Base-by-base conservation (phyloP, 2,888 invertebrate genomes). In the Allolobophora icterica region DNA sequence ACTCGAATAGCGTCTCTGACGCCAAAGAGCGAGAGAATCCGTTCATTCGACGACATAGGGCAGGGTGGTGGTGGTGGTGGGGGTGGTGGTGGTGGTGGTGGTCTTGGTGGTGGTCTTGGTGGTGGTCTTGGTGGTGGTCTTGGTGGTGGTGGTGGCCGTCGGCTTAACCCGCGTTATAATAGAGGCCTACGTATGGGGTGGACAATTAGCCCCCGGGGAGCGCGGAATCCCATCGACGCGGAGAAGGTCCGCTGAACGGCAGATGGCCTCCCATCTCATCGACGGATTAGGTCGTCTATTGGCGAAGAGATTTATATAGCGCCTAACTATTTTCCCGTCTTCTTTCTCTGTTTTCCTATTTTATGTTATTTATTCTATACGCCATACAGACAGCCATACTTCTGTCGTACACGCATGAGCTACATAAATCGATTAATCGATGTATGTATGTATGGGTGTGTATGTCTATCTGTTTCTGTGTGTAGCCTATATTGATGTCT, bases 101-200 rank as follows among this genome's bases (percentile, higher is more conserved):
- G n/a, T n/a, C n/a, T n/a, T n/a, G 42, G 42, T 42, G 42, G 42
- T 42, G 42, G 42, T 42, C 8, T 5, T 17, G 42, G 42, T 17
- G 15, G 42, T 17, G 42, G 42, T 17, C 1, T 5, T 42, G 42
- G 42, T 42, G 42, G 17, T 42, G 42, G 17, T 42, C 5, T 21
- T 1, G 24, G 52, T 52, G 52, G 24, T 52, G 52, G 71, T 71
- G 71, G 71, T 8, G 8, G n/a, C 17, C 30, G 71, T n/a, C 1
- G 30, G 71, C 30, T n/a, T 71, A n/a, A n/a, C 71, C 11, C n/a
- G 71, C n/a, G 13, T 21, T 71, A 13, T 71, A 71, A 71, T 52
- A 71, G 71, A 71, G n/a, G 71, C n/a, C 71, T 71, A 71, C 71
- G 71, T 71, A 71, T 30, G 30, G 71, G 71, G 71, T 71, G 71